A percentile compares a stretch with the other conserved stretches of the same genome.
Conservation (phyloP, 1,140 invertebrate genomes). For the Macrotrachela quadricornifera region DNA sequence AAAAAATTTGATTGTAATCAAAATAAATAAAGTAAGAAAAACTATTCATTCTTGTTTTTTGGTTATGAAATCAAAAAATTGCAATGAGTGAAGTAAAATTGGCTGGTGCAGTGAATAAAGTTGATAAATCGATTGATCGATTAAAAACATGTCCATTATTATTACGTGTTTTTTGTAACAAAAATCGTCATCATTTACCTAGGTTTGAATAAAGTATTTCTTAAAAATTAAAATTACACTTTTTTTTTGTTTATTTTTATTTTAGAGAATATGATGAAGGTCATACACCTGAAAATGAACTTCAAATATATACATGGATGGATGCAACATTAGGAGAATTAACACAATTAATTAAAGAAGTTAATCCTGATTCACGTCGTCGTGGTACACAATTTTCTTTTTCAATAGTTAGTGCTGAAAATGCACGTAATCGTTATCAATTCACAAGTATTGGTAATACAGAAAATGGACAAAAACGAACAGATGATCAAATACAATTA, state of each 20-base stretch:
- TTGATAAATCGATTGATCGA: too few relatives aligned
- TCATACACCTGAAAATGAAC: conserved; percentile 64
- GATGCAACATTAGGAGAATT: conserved; percentile 90
- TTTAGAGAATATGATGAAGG: conserved; percentile 72
- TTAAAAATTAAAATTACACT: too few relatives aligned
- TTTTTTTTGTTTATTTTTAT: too few relatives aligned
- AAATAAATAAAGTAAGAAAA: too few relatives aligned
- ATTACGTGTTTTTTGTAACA: conserved; percentile 66
- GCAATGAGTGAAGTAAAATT: too few relatives aligned
- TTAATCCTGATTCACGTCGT: conserved; percentile 76
- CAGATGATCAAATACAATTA: conserved; percentile 35
- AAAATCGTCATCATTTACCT: conserved; percentile 66
- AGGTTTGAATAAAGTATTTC: too few relatives aligned
- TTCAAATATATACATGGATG: conserved; percentile 87
- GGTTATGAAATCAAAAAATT: too few relatives aligned
- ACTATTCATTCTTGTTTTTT: too few relatives aligned
- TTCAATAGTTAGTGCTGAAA: conserved; percentile 76
- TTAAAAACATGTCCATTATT: conserved; percentile 86
- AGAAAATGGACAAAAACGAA: conserved; percentile 65
- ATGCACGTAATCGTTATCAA: conserved; percentile 49
- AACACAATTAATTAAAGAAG: conserved; percentile 81
- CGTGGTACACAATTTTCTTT: conserved; percentile 95
- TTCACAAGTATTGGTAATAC: conserved; percentile 85
- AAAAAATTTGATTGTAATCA: too few relatives aligned
- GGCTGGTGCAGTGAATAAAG: too few relatives aligned